A percentile compares a stretch with the other conserved stretches of the same genome.
Conservation (phyloP, 2,113 vertebrate genomes). For the Phalacrocorax carbo region DNA sequence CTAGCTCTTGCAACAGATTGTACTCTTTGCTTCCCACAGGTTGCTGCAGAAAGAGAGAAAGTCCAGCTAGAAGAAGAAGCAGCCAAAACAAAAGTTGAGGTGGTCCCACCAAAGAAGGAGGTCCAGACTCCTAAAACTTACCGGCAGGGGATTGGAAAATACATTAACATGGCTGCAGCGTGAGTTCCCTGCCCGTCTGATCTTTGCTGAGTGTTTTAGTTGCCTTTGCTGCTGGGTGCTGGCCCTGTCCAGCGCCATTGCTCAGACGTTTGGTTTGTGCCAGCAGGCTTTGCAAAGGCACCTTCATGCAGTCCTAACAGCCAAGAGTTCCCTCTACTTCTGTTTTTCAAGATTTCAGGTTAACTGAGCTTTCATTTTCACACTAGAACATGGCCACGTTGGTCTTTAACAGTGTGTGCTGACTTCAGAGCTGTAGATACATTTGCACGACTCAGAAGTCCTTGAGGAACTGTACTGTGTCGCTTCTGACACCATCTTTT, state of each 20-base stretch:
- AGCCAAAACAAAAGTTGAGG: conserved; percentile 70
- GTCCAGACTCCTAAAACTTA: conserved; percentile 83
- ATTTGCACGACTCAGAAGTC: neutral
- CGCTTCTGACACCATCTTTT: neutral
- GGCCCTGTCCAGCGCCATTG: neutral
- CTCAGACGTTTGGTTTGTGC: neutral
- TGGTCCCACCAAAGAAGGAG: conserved; percentile 68
- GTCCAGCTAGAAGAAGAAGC: conserved; percentile 77
- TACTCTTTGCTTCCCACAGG: conserved; percentile 70
- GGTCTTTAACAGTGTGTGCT: neutral
- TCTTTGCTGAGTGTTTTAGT: neutral
- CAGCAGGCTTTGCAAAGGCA: neutral
- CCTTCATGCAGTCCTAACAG: neutral
- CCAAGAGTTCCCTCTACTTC: neutral
- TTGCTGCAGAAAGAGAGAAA: conserved; percentile 87
- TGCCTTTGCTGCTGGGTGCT: neutral
- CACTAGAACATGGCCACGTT: neutral
- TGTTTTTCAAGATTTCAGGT: neutral
- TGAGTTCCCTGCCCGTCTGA: conserved; percentile 69
- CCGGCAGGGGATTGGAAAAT: conserved; percentile 91
- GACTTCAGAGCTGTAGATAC: neutral
- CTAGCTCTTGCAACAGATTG: neutral
- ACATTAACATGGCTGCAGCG: conserved; percentile 86
- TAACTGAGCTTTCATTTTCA: neutral
- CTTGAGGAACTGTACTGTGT: neutral